Evolutionary conservation across 2,113 vertebrate genomes (phyloP), one percentile per base, ranked within the genome.

Genomic region (Craseonycteris thonglongyai): DNA sequence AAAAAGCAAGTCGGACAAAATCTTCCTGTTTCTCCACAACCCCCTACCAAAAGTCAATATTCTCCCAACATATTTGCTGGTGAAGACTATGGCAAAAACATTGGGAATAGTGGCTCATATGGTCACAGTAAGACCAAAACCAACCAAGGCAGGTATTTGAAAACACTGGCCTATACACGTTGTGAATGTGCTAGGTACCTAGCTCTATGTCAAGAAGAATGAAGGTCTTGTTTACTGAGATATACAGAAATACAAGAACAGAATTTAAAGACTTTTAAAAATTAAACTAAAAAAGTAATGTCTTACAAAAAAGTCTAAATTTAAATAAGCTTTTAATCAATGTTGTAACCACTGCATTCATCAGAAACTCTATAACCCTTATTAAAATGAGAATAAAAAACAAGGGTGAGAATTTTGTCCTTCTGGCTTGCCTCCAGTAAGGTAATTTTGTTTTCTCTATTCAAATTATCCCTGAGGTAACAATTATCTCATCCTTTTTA

Each of bases 381-480:
- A 65, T 87, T 92, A 93, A 97, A 93, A 90, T 84, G 22, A 72
- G 97, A 94, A 97, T 66, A 86, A 87, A 82, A 96, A 78, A 47
- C 71, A 81, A 93, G 61, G 30, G 56, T 63, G 79, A 85, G 51
- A 97, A 68, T 47, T 61, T 66, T 74, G 61, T 15, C 92, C 54
- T 82, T 9, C 51, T 96, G 92, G 92, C 51, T 56, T 82, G 10
- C 40, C 33, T 97, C 92, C 90, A 95, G 40, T 35, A 91, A 90
- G 58, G 88, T 92, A 96, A 90, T 93, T 97, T 93, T 91, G 89
- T 95, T 94, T 96, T 95, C 91, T 95, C 88, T 95, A 33, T 61
- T 90, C 65, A 96, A 63, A 96, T 93, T 96, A 93, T 96, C 74
- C 74, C 68, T 91, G 90, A 90, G 78, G 72, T 95, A 95, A 97